phyloP scores from a whole-genome alignment of 1,140 invertebrate species.

The Drosophila virilis region DNA sequence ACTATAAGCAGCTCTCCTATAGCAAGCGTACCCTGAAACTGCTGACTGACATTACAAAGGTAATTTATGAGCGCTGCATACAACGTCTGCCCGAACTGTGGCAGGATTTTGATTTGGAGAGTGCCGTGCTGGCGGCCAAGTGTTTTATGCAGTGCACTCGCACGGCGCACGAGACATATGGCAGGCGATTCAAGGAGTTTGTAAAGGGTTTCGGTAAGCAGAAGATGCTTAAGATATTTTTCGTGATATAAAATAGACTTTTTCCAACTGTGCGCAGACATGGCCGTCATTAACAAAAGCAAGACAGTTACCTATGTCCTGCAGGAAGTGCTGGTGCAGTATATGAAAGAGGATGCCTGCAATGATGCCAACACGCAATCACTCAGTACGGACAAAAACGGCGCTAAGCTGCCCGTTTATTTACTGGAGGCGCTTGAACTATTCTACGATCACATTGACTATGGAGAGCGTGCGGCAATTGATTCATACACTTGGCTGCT shows the following conservation, averaged over 20 bases:
- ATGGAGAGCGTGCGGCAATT: conserved; percentile 46
- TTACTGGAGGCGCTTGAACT: conserved; percentile 69
- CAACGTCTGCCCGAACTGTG: conserved; percentile 67
- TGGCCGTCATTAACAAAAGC: conserved; percentile 48
- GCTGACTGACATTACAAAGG: conserved; percentile 76
- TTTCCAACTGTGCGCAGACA: conserved; percentile 41
- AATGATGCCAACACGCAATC: conserved; percentile 25
- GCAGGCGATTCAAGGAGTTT: conserved; percentile 84
- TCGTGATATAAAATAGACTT: background rate
- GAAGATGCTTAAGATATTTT: background rate
- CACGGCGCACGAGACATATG: conserved; percentile 84
- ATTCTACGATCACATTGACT: conserved; percentile 68
- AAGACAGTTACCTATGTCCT: conserved; percentile 56
- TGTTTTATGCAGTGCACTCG: conserved; percentile 86
- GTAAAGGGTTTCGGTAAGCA: conserved; percentile 84
- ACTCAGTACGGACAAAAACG: conserved; percentile 44
- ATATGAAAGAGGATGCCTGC: conserved; percentile 59
- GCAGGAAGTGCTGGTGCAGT: conserved; percentile 64
- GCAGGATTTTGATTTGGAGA: conserved; percentile 84
- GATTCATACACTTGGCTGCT: conserved; percentile 75
- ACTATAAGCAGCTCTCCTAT: conserved; percentile 75
- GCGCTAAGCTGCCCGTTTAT: conserved; percentile 44
- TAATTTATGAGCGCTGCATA: conserved; percentile 84
- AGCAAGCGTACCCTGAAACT: conserved; percentile 72
- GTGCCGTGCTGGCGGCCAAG: conserved; percentile 84